Conservation (phyloP, 2,888 invertebrate genomes). For the Epinotia brunnichana region DNA sequence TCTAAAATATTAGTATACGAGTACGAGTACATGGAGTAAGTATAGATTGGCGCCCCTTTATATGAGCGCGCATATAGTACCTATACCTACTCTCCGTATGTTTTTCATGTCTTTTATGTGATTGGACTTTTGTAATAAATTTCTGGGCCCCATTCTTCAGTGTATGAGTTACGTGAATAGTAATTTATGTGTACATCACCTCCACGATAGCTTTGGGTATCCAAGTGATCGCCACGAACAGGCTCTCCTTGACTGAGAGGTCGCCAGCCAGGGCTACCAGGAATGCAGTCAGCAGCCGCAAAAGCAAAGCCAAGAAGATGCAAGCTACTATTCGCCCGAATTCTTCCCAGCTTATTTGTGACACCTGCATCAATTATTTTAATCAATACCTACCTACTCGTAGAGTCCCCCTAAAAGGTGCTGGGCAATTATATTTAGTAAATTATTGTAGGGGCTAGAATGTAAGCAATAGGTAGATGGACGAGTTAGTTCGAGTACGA, state of each 20-base stretch:
- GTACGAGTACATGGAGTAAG: too few relatives aligned
- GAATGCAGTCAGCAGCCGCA: slow-evolving; percentile 73
- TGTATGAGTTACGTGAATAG: not conserved
- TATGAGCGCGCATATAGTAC: too few relatives aligned
- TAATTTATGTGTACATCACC: slow-evolving; percentile 53
- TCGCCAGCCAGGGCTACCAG: slow-evolving; percentile 70
- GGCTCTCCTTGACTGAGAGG: slow-evolving; percentile 71
- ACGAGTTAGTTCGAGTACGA: too few relatives aligned
- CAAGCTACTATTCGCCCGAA: slow-evolving; percentile 69
- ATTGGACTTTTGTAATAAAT: not conserved
- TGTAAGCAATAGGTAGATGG: too few relatives aligned
- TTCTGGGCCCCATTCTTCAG: not conserved
- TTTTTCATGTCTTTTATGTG: not conserved
- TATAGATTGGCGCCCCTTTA: too few relatives aligned
- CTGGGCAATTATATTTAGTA: too few relatives aligned
- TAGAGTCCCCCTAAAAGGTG: not conserved
- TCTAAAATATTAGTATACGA: too few relatives aligned
- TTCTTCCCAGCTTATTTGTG: slow-evolving; percentile 64
- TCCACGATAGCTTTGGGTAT: slow-evolving; percentile 80
- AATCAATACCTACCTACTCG: not conserved
- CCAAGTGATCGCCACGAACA: slow-evolving; percentile 77
- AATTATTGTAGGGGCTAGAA: too few relatives aligned
- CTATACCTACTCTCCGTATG: not conserved
- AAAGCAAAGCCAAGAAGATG: slow-evolving; percentile 66
- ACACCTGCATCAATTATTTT: slow-evolving; percentile 58